Base-by-base conservation (phyloP, 2,888 invertebrate genomes). In the Podotricha telesiphe region DNA sequence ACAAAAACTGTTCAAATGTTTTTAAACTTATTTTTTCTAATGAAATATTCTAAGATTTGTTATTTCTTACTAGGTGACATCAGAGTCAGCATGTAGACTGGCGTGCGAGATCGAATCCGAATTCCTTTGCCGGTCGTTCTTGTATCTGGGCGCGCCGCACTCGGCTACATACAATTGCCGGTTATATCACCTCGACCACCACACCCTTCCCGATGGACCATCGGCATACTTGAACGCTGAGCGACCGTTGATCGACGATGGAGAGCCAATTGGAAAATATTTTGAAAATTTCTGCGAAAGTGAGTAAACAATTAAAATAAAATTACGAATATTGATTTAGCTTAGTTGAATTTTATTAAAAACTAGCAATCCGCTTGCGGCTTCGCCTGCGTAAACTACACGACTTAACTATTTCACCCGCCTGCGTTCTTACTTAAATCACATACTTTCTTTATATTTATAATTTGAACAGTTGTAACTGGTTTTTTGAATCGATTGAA, bases 51-150 rank as follows among this genome's bases (percentile, higher is more conserved):
- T 20, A 20, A 48, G 2, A 20, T 19, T 13, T 22, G 2, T n/a
- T 5, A 2, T 62, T 37, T 20, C 15, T 61, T 50, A 22, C 17
- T 77, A 95, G 95, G 96, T 98, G 63, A 97, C 97, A 72, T 97
- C 96, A 70, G 97, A 98, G 81, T 95, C 96, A 0, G 98, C 97
- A n/a, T 98, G 98, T 81, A 95, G 96, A 67, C 91, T 97, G 69
- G 98, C 98, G 62, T 98, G 98, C 86, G 98, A 98, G 88, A 96
- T 98, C 71, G 98, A 98, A 87, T 96, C 96, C 67, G 98, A 98
- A 88, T 98, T 98, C 92, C 94, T 98, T 53, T 98, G 98, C 86
- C 95, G 98, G 45, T 97, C 97, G 0, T 97, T 95, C 93, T 89
- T 97, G 72, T 97, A 82, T 95, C 95, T 93, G 88, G 97, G 83